A percentile compares a stretch with the other conserved stretches of the same genome.
phyloP scores from a whole-genome alignment of 2,888 invertebrate species.

The Ectobius pallidus region DNA sequence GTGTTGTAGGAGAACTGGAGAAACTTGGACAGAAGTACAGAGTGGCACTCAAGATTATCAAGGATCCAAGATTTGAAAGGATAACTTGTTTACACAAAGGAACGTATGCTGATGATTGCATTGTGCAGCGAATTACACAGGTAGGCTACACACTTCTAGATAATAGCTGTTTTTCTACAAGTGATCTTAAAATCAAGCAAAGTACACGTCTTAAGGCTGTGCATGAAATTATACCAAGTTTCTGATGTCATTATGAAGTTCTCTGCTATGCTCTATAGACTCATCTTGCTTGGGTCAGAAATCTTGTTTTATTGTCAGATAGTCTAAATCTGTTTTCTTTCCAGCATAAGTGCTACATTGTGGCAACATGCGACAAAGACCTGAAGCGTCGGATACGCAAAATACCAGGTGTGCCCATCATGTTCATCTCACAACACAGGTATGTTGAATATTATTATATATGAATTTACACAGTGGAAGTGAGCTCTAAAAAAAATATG shows the following conservation, averaged over 20 bases:
- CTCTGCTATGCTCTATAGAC: no score
- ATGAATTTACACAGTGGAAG: not conserved
- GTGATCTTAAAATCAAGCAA: no score
- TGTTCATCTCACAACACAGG: conserved; percentile 92
- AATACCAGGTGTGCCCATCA: conserved; percentile 98
- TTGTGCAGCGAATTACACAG: conserved; percentile 92
- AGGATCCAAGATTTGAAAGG: conserved; percentile 92
- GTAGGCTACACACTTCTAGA: no score
- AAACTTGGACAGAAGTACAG: conserved; percentile 95
- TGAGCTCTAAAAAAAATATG: no score
- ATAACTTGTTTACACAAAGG: conserved; percentile 95
- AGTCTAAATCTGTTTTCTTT: conserved; percentile 43
- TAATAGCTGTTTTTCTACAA: no score
- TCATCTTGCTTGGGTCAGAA: no score
- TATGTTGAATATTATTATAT: conserved; percentile 43
- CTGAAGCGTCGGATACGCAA: conserved; percentile 93
- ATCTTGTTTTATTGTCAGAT: no score
- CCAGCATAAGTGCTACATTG: conserved; percentile 98
- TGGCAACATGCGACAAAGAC: conserved; percentile 98
- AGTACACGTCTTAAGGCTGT: no score
- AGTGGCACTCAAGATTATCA: conserved; percentile 86
- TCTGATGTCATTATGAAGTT: no score
- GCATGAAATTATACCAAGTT: no score
- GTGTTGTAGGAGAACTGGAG: conserved; percentile 96
- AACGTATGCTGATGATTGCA: conserved; percentile 98